A percentile compares a stretch with the other conserved stretches of the same genome.
phyloP scores from a whole-genome alignment of 1,140 invertebrate species.

The Halictus rubicundus region DNA sequence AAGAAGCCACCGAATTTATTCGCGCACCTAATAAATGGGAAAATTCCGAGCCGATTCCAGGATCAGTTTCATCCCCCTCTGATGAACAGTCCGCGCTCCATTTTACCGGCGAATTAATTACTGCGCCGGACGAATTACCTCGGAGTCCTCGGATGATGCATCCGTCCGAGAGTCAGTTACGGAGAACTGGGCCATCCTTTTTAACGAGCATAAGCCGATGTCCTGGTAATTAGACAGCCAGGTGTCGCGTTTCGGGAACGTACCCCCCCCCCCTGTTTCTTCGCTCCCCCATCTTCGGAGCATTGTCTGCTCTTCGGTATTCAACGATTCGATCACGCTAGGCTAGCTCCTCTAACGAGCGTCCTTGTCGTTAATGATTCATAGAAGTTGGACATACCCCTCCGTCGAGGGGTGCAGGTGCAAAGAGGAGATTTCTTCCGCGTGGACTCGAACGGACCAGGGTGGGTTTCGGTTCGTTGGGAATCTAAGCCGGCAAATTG shows the following conservation, averaged over 20 bases:
- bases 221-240: constrained; percentile 66
- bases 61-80: not conserved
- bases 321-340: constrained; percentile 73
- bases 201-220: constrained; percentile 19
- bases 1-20: too few species aligned
- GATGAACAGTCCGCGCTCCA: too few species aligned
- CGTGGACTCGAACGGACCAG: constrained; percentile 34
- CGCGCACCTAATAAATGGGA: not conserved
- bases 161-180: not conserved
- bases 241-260: constrained; percentile 56
- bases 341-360: constrained; percentile 71
- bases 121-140: not conserved
- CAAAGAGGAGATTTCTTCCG: not conserved
- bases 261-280: constrained; percentile 47
- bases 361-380: constrained; percentile 70
- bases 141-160: not conserved
- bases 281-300: constrained; percentile 46
- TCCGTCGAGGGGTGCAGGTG: constrained; percentile 43
- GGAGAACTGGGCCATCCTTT: not conserved
- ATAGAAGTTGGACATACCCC: constrained; percentile 57
- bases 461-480: constrained; percentile 12
- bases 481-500: constrained; percentile 28
- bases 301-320: constrained; percentile 70
- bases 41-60: not conserved
- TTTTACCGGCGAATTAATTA: not conserved